Base-by-base conservation (phyloP, 2,113 vertebrate genomes). In the Columba livia region DNA sequence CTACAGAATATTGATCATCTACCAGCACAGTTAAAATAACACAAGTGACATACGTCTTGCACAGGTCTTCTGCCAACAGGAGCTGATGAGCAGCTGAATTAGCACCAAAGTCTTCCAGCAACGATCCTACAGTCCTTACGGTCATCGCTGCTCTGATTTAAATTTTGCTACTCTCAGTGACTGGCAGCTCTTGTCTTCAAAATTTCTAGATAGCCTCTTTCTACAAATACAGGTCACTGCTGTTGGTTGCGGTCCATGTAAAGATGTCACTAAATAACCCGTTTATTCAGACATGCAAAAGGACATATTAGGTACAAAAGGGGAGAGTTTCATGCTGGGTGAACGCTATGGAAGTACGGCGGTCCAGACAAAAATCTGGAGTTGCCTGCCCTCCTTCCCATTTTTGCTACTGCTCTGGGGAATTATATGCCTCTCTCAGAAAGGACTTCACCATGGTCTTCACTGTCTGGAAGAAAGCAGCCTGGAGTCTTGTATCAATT, bases 201-300 rank as follows among this genome's bases (percentile, higher is more conserved):
- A 66, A 71, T 79, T 38, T 82, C 75, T 57, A 19, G 4, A 65
- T 14, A 42, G 31, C 53, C 11, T 65, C 29, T 11, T 62, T 66
- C 56, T 32, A 62, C n/a, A 86, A 79, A 42, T 53, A 23, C 23
- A 91, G n/a, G 29, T 89, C 21, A 31, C 34, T 85, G 47, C 23
- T 11, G 3, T 18, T 20, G 34, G 17, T 28, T n/a, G 15, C 2
- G 1, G 13, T 51, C 25, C 6, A 6, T 6, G 3, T 31, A 69
- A 77, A 91, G 28, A 28, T 20, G 5, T 25, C 25, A 60, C 34
- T 47, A 40, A 72, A 31, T 15, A 67, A 77, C 10, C 4, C 16
- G 7, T 47, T 77, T 54, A 42, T 58, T 91, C 10, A 25, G 69
- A 78, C 26, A 12, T 4, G 25, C 19, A 42, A 47, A 84, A 64